Percentiles rank a stretch among this genome's conserved stretches.
phyloP scores from a whole-genome alignment of 2,888 invertebrate species.

The Lasioglossum oenotherae region DNA sequence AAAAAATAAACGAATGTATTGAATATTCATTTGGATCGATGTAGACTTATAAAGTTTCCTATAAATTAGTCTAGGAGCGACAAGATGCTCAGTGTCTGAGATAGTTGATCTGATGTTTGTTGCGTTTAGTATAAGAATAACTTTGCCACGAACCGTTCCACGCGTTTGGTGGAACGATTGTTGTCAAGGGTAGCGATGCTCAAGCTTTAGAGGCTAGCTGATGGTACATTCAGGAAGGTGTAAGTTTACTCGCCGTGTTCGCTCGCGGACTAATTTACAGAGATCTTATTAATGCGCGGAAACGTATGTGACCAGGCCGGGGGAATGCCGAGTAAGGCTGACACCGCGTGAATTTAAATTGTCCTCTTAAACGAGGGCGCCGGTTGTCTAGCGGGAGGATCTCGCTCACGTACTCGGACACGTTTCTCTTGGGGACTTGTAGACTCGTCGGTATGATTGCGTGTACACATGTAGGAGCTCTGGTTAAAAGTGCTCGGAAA shows the following conservation, averaged over 20 bases:
- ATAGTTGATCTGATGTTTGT: neutral
- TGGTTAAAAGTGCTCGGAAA: slow-evolving; percentile 54
- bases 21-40: neutral
- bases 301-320: slow-evolving; percentile 67
- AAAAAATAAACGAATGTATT: neutral
- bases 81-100: neutral
- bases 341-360: slow-evolving; percentile 82
- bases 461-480: slow-evolving; percentile 53
- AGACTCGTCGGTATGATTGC: slow-evolving; percentile 69
- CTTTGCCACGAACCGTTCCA: neutral
- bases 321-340: slow-evolving; percentile 70
- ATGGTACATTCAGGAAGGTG: slow-evolving; percentile 37
- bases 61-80: neutral
- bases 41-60: neutral
- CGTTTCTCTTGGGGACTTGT: slow-evolving; percentile 74
- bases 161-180: neutral
- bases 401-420: slow-evolving; percentile 81
- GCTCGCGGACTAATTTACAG: slow-evolving; percentile 75
- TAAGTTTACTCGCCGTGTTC: slow-evolving; percentile 44
- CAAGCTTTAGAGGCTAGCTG: neutral
- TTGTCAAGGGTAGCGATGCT: neutral
- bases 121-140: neutral
- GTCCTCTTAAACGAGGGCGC: slow-evolving; percentile 81
- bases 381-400: slow-evolving; percentile 82
- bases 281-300: slow-evolving; percentile 76